Base-by-base conservation (phyloP, 2,888 invertebrate genomes). In the Erebia ligea region DNA sequence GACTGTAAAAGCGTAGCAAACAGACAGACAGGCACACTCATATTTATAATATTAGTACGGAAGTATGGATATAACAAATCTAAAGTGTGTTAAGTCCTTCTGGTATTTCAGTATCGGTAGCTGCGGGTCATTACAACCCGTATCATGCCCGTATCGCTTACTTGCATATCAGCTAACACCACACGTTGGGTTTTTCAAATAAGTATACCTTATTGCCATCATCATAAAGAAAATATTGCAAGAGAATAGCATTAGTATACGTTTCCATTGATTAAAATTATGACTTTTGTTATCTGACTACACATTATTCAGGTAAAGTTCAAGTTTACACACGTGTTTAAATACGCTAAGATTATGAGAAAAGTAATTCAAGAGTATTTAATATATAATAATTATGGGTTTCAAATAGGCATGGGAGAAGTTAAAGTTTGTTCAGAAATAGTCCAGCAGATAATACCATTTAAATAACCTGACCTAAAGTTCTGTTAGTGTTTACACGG, bases 111-210 rank as follows among this genome's bases (percentile, higher is more conserved):
- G 63, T 75, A 77, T 76, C 75, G 54, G 67, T 45, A 57, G 34
- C 66, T 80, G 77, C 78, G 80, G 79, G 80, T 79, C 69, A 79
- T 80, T 78, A 79, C 67, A 56, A 71, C 78, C 78, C 76, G 68
- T 79, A 79, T 79, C 78, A 56, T 45, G 11, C 34, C 34, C 34
- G 0, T 34, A 34, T 34, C 34, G 1, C 63, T 76, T 75, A 70
- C 73, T 52, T 67, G 56, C 62, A 67, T 73, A 68, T 73, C 68
- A 67, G 56, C 58, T 57, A 72, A 72, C 67, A 71, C 56, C 57
- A 15, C 21, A 48, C 48, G 25, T 45, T 61, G 9, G 34, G 13
- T 15, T 13, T 21, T 21, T 19, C 6, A 48, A 59, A 48, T 42
- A 42, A 42, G 15, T 72, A 17, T 65, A 65, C 25, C 11, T n/a